Evolutionary conservation across 2,797 vertebrate species (phyloP).

Genomic region (Aphelocoma californica): DNA sequence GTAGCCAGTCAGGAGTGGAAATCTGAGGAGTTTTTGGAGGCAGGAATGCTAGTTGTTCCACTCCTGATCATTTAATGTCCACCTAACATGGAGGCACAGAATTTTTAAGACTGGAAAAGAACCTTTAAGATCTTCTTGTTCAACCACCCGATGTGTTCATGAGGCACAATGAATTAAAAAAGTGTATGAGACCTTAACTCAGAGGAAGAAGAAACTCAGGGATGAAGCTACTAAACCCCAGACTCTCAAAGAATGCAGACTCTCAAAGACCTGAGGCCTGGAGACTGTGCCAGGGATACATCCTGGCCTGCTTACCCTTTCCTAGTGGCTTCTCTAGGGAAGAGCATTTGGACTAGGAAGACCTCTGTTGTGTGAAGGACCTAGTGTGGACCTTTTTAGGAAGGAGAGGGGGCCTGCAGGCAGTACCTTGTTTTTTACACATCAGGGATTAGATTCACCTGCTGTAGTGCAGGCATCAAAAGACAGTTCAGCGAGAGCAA

Average conservation of each 20-base stretch:
- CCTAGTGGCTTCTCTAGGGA: neutral
- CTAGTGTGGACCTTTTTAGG: neutral
- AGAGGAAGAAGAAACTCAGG: neutral
- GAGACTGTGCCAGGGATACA: neutral
- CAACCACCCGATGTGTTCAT: fast-evolving
- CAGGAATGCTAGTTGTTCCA: neutral
- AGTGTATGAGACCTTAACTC: fast-evolving
- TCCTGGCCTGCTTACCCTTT: neutral
- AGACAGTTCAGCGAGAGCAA: neutral
- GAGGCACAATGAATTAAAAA: neutral
- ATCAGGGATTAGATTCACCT: neutral
- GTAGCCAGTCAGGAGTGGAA: neutral
- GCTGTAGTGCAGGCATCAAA: neutral
- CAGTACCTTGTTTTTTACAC: neutral
- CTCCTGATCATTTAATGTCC: neutral
- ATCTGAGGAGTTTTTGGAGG: neutral
- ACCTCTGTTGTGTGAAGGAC: neutral
- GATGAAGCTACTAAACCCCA: neutral
- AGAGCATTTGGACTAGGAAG: neutral
- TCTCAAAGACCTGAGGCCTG: neutral
- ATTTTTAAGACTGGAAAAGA: neutral
- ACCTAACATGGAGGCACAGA: neutral
- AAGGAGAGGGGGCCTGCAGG: neutral
- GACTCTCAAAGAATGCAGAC: neutral
- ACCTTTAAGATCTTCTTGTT: neutral